Base-by-base conservation (phyloP, 2,888 invertebrate species). In the Eledone cirrhosa region DNA sequence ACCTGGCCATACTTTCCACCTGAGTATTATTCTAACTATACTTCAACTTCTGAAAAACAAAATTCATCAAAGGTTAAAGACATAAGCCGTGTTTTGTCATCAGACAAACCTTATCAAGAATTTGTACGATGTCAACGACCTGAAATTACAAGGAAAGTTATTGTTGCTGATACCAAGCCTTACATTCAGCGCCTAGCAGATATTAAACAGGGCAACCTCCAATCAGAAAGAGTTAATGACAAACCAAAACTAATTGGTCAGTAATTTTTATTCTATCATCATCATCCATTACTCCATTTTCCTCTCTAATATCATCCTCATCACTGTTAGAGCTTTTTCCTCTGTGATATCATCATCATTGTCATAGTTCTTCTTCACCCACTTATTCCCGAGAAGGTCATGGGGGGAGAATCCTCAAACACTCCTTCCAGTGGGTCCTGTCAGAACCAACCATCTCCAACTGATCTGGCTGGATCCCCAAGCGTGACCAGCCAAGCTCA, bases 81-180 rank as follows among this genome's bases (percentile, higher is more conserved):
- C 11, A 41, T 41, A 2, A 41, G 41, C 11, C 41, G 41, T 41
- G 41, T 41, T 41, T 11, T 41, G 8, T 41, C 3, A 22, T 29
- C 72, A 16, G 41, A 41, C 41, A 41, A 41, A n/a, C 33, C 72
- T 7, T 72, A 33, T 33, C 33, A 72, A 41, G 83, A 88, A 48
- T 67, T 89, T 75, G 90, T 90, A 8, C 81, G 85, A 41, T 77
- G 89, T 48, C 90, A 89, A 82, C 82, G 88, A 27, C 90, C 90
- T 22, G 88, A 89, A 77, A 81, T 84, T 8, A 89, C 89, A 8
- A 83, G 88, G 63, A 87, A 86, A 80, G 81, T 81, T 63, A 80
- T 79, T n/a, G 77, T 81, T 22, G 80, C 81, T 65, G 78, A 81
- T 33, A 78, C 24, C 59, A 77, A 69, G 77, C 53, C 79, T 2